Evolutionary conservation across 2,113 vertebrate species (phyloP), one percentile per base, ranked within the genome.

Genomic region (Chascanopsetta lugubris): DNA sequence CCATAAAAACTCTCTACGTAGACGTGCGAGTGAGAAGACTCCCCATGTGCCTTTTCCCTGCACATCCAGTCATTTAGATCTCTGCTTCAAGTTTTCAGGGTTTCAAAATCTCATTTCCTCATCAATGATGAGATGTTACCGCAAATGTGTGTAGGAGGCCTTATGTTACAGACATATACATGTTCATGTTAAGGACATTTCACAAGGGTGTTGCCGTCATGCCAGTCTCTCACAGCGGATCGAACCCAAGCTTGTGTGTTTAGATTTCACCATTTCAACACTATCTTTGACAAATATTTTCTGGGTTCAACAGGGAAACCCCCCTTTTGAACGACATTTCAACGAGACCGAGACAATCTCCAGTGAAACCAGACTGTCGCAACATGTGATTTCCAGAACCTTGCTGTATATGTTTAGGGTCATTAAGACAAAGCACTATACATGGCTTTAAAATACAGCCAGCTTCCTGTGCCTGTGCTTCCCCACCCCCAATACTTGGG

Each of bases 391-490:
- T 62, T 55, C 45, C 5, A 22, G 46, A 54, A 32, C 26, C 9
- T 13, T 13, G 45, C 17, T 18, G 24, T 62, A 21, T 6, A 50
- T 51, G 43, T 68, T 72, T 69, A 57, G 47, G 48, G 60, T 61
- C 65, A 79, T 74, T 63, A 26, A 67, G 60, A 79, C 51, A 58
- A 71, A 69, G 53, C 50, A 42, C 56, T 70, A 60, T 53, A 69
- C 6, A 2, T 62, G 47, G 18, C 62, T 74, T 72, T 49, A 45
- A 63, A 81, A 55, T 40, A 38, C 69, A 70, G 73, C 69, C 40
- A 45, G 54, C 61, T 84, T 84, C 79, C 78, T 72, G 59, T 74
- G 61, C 20, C 45, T 68, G 57, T 17, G 1, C 26, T 58, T 22
- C 42, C 61, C 67, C 13, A 49, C 63, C 66, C 60, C 50, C 49